Percentiles rank a stretch among this genome's conserved stretches.
Conservation (phyloP, 2,888 invertebrate genomes). For the Andrena bucephala region DNA sequence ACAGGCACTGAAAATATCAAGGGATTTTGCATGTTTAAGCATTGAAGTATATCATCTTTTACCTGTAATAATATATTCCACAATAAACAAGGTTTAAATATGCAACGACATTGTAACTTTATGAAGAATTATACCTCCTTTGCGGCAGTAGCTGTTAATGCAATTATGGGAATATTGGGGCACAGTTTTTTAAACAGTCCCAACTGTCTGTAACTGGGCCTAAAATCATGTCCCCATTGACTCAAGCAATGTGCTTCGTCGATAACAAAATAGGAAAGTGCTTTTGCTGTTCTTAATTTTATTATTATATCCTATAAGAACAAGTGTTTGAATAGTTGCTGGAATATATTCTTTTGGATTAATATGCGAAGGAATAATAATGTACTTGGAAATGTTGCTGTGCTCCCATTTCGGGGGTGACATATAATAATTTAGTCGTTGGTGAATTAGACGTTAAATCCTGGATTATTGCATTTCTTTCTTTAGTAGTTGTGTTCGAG, state of each 20-base stretch:
- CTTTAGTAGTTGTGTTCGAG: constrained; percentile 93
- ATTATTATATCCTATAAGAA: constrained; percentile 87
- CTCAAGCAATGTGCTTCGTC: constrained; percentile 99
- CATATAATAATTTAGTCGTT: constrained; percentile 93
- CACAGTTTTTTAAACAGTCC: constrained; percentile 89
- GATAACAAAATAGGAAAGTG: constrained; percentile 95
- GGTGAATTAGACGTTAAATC: constrained; percentile 90
- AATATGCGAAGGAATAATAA: constrained; percentile 17
- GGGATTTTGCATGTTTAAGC: constrained; percentile 89
- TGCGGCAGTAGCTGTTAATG: constrained; percentile 98
- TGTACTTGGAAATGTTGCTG: constrained; percentile 85
- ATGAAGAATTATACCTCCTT: constrained; percentile 84
- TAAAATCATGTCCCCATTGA: constrained; percentile 99
- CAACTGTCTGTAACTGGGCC: constrained; percentile 97
- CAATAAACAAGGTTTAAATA: constrained; percentile 15
- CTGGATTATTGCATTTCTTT: constrained; percentile 91
- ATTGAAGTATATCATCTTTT: constrained; percentile 92
- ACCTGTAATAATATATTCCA: constrained; percentile 86
- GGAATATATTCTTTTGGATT: neutral
- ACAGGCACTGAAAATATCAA: constrained; percentile 93
- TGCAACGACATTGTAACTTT: constrained; percentile 16
- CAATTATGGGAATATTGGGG: constrained; percentile 91
- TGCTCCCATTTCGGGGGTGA: constrained; percentile 98
- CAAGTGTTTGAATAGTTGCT: neutral
- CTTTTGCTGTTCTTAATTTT: constrained; percentile 90